phyloP scores from a whole-genome alignment of 1,140 invertebrate genomes.

The Euura saliciscinereae region DNA sequence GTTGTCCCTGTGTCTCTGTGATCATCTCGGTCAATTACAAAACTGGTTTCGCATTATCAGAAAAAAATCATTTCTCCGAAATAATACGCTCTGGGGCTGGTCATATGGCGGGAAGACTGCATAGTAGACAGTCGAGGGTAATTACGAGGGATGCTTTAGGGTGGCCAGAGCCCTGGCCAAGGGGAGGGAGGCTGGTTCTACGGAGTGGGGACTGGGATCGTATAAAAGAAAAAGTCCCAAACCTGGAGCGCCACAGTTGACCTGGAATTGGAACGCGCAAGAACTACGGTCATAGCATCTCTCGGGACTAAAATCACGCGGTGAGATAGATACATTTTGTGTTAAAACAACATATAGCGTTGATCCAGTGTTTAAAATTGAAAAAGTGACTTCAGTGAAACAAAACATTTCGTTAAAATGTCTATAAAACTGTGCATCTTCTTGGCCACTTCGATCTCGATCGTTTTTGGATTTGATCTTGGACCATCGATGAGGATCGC shows the following conservation, averaged over 20 bases:
- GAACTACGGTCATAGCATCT: slow-evolving; percentile 29
- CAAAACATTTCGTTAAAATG: too few relatives aligned
- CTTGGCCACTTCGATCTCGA: slow-evolving; percentile 6
- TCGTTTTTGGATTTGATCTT: slow-evolving; percentile 45
- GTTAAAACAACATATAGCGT: too few relatives aligned
- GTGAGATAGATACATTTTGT: neutral
- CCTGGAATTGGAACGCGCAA: slow-evolving; percentile 44
- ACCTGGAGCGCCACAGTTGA: slow-evolving; percentile 51
- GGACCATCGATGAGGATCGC: slow-evolving; percentile 49
- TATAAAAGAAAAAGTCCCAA: slow-evolving; percentile 50
- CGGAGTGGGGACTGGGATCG: slow-evolving; percentile 37
- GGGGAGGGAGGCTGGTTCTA: slow-evolving; percentile 1
- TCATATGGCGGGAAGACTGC: neutral
- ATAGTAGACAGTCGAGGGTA: slow-evolving; percentile 36
- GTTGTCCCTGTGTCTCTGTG: slow-evolving; percentile 6
- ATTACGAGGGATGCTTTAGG: slow-evolving; percentile 56
- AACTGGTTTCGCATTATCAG: slow-evolving; percentile 7
- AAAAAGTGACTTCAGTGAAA: neutral
- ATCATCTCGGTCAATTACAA: slow-evolving; percentile 8
- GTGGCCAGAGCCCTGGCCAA: slow-evolving; percentile 13
- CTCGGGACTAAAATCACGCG: slow-evolving; percentile 13
- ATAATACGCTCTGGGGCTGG: slow-evolving; percentile 36
- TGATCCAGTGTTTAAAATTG: too few relatives aligned
- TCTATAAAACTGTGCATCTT: neutral
- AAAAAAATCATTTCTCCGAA: slow-evolving; percentile 43